Evolutionary conservation across 2,797 vertebrate species (phyloP).

Genomic region (Trachops cirrhosus): DNA sequence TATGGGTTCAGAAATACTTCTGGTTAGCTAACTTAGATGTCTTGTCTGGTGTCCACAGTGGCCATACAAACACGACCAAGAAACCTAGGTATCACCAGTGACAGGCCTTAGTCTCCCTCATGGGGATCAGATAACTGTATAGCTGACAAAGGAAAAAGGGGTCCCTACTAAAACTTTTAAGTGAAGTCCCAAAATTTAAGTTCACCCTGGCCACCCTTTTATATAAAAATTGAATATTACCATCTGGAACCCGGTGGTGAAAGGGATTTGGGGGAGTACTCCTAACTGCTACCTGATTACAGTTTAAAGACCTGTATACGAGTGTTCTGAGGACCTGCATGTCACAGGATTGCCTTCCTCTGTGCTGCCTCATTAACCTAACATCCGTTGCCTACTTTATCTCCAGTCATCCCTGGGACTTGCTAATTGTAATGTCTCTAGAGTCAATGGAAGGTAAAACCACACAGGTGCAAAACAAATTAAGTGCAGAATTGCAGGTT

Average conservation of each 20-base stretch:
- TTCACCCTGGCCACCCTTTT: not conserved
- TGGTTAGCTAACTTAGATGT: not conserved
- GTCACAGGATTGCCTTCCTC: not conserved
- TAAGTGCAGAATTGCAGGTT: constrained; percentile 5
- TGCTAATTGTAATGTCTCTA: constrained; percentile 44
- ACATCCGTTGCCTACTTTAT: not conserved
- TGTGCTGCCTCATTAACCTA: constrained; percentile 41
- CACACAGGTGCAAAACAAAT: constrained; percentile 34
- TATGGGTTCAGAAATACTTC: constrained; percentile 6
- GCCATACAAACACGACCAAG: not conserved
- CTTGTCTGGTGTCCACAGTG: not conserved
- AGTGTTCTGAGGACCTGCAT: not conserved
- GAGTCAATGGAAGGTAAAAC: constrained; percentile 43
- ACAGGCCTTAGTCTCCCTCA: not conserved
- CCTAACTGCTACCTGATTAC: not conserved
- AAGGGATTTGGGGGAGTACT: not conserved
- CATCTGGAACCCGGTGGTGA: not conserved
- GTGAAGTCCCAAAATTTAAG: not conserved
- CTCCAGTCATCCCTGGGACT: constrained; percentile 21
- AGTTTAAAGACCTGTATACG: not conserved
- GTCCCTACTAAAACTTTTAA: not conserved
- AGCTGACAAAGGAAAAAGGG: not conserved
- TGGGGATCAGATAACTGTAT: not conserved
- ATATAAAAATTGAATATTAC: not conserved
- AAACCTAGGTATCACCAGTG: not conserved